Conservation (phyloP, 1,140 invertebrate genomes). For the Drosophila leontia region DNA sequence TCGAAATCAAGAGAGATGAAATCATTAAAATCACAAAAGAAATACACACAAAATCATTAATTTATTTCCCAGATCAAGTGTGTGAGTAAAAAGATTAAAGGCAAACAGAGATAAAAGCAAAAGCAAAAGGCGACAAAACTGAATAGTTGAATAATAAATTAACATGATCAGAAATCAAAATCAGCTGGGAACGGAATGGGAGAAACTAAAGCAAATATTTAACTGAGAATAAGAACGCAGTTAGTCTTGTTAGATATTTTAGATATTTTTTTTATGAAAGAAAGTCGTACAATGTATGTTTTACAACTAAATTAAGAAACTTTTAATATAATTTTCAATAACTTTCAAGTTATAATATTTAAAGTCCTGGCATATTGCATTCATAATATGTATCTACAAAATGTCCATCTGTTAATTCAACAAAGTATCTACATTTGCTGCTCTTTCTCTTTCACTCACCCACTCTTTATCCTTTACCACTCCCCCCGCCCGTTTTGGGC, state of each 20-base stretch:
- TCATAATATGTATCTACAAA: conserved; percentile 16
- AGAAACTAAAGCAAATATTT: conserved; percentile 33
- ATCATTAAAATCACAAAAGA: conserved; percentile 54
- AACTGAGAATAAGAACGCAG: not conserved
- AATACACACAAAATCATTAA: conserved; percentile 29
- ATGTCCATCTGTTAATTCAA: conserved; percentile 13
- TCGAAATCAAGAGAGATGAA: conserved; percentile 46
- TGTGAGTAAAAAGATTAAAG: conserved; percentile 31
- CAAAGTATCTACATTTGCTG: conserved; percentile 16
- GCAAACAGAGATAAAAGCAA: conserved; percentile 37
- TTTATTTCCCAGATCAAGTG: conserved; percentile 43
- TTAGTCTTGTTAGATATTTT: not conserved
- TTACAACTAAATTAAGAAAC: not conserved
- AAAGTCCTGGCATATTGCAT: not conserved
- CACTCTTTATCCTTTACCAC: conserved; percentile 11
- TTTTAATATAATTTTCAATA: not conserved
- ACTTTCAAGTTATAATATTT: too few relatives aligned
- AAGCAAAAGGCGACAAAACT: conserved; percentile 26
- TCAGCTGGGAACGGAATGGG: conserved; percentile 29
- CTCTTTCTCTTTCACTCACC: not conserved
- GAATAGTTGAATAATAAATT: conserved; percentile 60
- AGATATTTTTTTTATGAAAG: not conserved
- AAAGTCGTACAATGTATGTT: not conserved
- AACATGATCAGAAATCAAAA: conserved; percentile 18
- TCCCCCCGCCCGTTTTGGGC: not conserved